Base-by-base conservation (phyloP, 1,140 invertebrate species). In the Drosophila pectinifera region DNA sequence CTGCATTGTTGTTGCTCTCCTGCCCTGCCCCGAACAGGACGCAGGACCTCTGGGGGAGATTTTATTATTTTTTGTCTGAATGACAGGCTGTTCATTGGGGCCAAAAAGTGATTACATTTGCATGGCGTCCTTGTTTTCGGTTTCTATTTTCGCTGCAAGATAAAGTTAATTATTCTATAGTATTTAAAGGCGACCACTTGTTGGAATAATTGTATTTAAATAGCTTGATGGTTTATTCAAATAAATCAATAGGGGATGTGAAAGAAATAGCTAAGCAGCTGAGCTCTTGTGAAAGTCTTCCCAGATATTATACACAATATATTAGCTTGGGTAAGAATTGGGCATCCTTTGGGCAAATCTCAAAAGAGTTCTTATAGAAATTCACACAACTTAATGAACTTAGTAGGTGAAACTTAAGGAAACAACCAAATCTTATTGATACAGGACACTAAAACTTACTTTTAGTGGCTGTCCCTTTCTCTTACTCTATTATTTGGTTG, bases 1-100 rank as follows among this genome's bases (percentile, higher is more conserved):
- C 69, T 58, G 58, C 76, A 83, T 61, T 73, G 80, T 80, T 79
- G 65, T 49, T 64, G 28, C 22, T n/a, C 14, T 18, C 16, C n/a
- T 6, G n/a, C 13, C 6, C 34, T 36, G 7, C 31, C 24, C n/a
- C n/a, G n/a, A n/a, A n/a, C 48, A 34, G 48, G 48, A 34, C 26
- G n/a, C 24, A 2, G 46, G 58, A 39, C 14, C 24, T 31, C 5
- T 16, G 56, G 41, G 39, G 18, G 10, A 5, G 4, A 14, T 31
- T 55, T 28, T 20, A 46, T 48, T 53, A 43, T 28, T 62, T 46
- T 46, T 63, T 46, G 28, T 26, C 34, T 28, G 22, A 38, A 24
- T 73, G 41, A 41, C 48, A 36, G 49, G 18, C 14, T 7, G 4
- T 34, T 34, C 4, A 34, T 34, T 13, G 31, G 2, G 11, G 31